Evolutionary conservation across 2,113 vertebrate genomes (phyloP), one percentile per base, ranked within the genome.

Genomic region (Toxotes chatareus): DNA sequence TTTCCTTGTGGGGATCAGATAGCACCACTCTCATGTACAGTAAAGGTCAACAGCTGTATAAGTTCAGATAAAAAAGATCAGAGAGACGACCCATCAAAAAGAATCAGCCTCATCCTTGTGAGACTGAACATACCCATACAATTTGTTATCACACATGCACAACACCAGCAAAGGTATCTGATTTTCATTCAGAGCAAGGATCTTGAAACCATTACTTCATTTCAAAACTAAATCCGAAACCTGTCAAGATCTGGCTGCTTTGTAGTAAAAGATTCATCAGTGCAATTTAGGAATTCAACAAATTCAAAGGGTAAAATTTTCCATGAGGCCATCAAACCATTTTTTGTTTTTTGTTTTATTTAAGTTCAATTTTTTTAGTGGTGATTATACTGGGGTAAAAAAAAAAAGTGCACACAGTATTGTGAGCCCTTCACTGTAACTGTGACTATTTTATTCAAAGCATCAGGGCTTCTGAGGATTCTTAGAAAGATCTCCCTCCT

Each of bases 21-120:
- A 78, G 17, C 44, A 17, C 2, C 12, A 9, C 7, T 23, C 49
- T 67, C 21, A 23, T 76, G 81, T 78, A 84, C 62, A 66, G 73
- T 61, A 56, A 81, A 81, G 55, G 78, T 81, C 78, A 73, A 80
- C 40, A 70, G 51, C 42, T 23, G 42, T 51, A 53, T 36, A 83
- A 4, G 16, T 73, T 55, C 9, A 56, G 51, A 69, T 74, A 64
- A 83, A 49, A 76, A 40, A 8, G 3, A 63, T 68, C 38, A 44
- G 9, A 55, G 32, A 60, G 53, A 47, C 40, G n/a, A 38, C 0
- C 69, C 10, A 16, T 62, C 56, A 51, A 9, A 34, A 68, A 31
- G 44, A 73, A 57, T 44, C n/a, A 10, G 27, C 51, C 5, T 68
- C 9, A 40, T 49, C 57, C 17, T 36, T 3, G 17, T 46, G 16